Percentiles rank a stretch among this genome's conserved stretches.
Conservation (phyloP, 2,797 vertebrate genomes). For the Botia almorhae region DNA sequence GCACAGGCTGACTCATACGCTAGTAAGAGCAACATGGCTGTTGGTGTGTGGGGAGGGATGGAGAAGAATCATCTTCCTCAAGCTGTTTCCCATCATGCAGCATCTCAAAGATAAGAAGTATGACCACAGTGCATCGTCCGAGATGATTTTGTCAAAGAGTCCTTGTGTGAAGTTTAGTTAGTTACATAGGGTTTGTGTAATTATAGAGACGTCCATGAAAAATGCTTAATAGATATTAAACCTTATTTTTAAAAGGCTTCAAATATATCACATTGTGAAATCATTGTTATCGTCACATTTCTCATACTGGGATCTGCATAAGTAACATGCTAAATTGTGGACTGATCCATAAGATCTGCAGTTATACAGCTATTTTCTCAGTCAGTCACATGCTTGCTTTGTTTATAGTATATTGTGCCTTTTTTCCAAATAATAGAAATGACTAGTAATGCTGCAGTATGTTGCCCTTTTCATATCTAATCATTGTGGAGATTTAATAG, state of each 20-base stretch:
- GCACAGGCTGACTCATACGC: conserved; percentile 43
- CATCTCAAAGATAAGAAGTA: conserved; percentile 1
- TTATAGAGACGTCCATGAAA: background rate
- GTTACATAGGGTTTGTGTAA: background rate
- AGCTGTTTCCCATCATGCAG: conserved; percentile 9
- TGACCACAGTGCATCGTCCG: background rate
- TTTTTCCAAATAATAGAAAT: background rate
- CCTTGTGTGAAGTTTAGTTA: background rate
- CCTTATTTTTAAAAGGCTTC: too few species aligned
- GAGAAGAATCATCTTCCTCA: background rate
- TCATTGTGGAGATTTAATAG: background rate
- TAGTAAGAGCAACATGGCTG: background rate
- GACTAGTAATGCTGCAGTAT: background rate
- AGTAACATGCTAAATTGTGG: background rate
- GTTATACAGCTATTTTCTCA: background rate
- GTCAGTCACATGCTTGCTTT: background rate
- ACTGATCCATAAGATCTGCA: background rate
- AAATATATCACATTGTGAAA: background rate
- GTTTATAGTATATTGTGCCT: background rate
- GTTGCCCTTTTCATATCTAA: background rate
- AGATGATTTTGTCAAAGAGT: background rate
- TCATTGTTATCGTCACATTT: background rate
- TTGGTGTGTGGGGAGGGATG: conserved; percentile 5
- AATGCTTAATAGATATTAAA: background rate
- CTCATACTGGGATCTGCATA: background rate